Evolutionary conservation across 2,113 vertebrate genomes (phyloP).

Genomic region (Periophthalmus modestus): DNA sequence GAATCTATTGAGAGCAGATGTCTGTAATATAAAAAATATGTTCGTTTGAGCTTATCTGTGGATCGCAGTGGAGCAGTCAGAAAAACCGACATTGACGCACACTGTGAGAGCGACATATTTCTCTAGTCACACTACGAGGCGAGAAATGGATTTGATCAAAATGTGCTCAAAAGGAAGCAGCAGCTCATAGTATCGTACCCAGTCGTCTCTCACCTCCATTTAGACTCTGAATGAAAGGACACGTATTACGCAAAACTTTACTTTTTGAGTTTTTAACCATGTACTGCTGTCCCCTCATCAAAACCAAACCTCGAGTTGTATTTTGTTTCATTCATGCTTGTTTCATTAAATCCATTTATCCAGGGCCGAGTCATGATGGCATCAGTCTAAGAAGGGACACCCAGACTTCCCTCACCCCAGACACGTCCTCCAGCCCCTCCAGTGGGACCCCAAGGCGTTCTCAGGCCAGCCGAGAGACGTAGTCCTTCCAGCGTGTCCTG

Average conservation of each 20-base stretch:
- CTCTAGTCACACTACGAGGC: slow-evolving; percentile 28
- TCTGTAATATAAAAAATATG: slow-evolving; percentile 2
- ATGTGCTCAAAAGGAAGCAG: neutral
- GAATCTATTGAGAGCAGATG: neutral
- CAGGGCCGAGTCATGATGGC: too few relatives aligned
- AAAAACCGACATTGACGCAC: slow-evolving; percentile 9
- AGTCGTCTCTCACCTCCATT: neutral
- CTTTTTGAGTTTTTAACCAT: too few relatives aligned
- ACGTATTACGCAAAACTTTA: neutral
- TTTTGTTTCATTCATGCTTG: too few relatives aligned
- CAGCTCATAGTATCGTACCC: neutral
- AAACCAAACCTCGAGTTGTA: too few relatives aligned
- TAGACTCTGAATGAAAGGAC: neutral
- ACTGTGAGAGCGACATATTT: slow-evolving; percentile 14
- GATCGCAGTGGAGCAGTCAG: slow-evolving; percentile 13
- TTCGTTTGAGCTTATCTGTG: slow-evolving; percentile 24
- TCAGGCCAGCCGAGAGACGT: too few relatives aligned
- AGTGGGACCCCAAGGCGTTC: too few relatives aligned
- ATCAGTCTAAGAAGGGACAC: too few relatives aligned
- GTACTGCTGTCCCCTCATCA: too few relatives aligned
- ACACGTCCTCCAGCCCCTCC: too few relatives aligned
- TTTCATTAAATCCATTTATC: too few relatives aligned
- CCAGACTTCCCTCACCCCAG: too few relatives aligned
- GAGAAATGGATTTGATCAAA: neutral
- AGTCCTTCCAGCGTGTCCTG: too few relatives aligned